Conservation (phyloP, 1,140 invertebrate species). For the Colletes gigas region DNA sequence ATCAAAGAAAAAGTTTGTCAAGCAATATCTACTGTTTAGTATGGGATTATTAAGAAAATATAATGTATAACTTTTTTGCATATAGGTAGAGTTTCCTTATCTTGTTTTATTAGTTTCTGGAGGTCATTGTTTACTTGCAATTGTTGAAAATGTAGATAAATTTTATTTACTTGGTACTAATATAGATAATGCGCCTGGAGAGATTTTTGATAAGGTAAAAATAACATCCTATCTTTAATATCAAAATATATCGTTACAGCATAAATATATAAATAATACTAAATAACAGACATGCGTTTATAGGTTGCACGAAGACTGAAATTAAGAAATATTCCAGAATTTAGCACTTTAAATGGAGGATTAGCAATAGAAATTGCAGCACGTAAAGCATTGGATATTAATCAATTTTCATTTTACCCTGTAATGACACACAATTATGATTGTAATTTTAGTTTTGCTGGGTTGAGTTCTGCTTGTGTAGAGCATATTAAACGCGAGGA, state of each 20-base stretch:
- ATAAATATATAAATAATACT: constrained; percentile 32
- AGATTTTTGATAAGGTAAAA: constrained; percentile 92
- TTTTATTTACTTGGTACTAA: constrained; percentile 91
- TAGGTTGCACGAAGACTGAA: constrained; percentile 92
- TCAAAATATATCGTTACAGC: constrained; percentile 37
- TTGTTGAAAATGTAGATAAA: constrained; percentile 88
- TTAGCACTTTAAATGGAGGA: constrained; percentile 89
- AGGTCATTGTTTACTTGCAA: constrained; percentile 92
- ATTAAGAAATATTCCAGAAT: constrained; percentile 89
- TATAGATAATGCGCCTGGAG: constrained; percentile 94
- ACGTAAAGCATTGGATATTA: constrained; percentile 84
- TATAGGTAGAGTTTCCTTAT: constrained; percentile 89
- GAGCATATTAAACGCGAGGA: constrained; percentile 84
- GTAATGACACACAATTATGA: constrained; percentile 84
- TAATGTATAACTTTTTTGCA: constrained; percentile 4
- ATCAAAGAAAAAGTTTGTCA: constrained; percentile 84
- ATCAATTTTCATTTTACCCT: constrained; percentile 85
- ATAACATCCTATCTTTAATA: neutral
- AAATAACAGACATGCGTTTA: constrained; percentile 35
- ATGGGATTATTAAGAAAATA: constrained; percentile 15
- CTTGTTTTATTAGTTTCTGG: constrained; percentile 94
- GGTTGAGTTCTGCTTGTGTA: constrained; percentile 84
- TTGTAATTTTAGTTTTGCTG: constrained; percentile 94
- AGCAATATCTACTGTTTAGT: neutral
- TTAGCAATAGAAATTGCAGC: constrained; percentile 92